Base-by-base conservation (phyloP, 2,888 invertebrate genomes). In the Eilema griseolum region DNA sequence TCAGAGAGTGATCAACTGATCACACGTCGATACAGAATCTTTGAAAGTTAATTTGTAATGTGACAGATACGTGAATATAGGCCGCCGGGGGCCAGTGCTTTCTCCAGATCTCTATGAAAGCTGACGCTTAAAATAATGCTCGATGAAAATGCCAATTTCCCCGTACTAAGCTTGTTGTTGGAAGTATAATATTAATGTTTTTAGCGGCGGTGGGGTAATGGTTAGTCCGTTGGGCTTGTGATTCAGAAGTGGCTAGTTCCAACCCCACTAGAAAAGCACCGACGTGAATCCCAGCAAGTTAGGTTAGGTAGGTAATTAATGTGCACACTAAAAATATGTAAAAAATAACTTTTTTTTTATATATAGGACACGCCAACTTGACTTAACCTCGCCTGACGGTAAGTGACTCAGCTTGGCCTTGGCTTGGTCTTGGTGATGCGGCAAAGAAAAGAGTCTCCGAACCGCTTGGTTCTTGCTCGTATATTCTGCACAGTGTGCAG, bases 41-140 rank as follows among this genome's bases (percentile, higher is more conserved):
- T 87, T 76, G 89, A 89, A 86, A 90, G 90, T 86, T 88, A 90
- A 88, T 89, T 86, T 83, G 76, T 82, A 79, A 79, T 79, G 79
- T 81, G 84, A 79, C 85, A 80, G 83, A 85, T 83, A 81, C 78
- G 79, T 63, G 82, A 83, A 88, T 85, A 89, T 87, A 86, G 86
- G 87, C 79, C 83, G 84, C 86, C 81, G 71, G 82, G 78, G 85
- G 86, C 86, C 70, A 71, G 79, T 80, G 86, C 89, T 89, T 90
- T 90, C 90, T 84, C 78, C 74, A 64, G 78, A 79, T 83, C 78
- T 82, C 79, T 81, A 82, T 70, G 62, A 80, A 85, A 85, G 81
- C 78, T 66, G 62, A 20, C 68, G 28, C 61, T 73, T 74, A 77
- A 74, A 74, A 80, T 61, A 74, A 80, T 59, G 76, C 73, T 74